Conservation (phyloP, 1,140 invertebrate genomes). For the Penaeus indicus region DNA sequence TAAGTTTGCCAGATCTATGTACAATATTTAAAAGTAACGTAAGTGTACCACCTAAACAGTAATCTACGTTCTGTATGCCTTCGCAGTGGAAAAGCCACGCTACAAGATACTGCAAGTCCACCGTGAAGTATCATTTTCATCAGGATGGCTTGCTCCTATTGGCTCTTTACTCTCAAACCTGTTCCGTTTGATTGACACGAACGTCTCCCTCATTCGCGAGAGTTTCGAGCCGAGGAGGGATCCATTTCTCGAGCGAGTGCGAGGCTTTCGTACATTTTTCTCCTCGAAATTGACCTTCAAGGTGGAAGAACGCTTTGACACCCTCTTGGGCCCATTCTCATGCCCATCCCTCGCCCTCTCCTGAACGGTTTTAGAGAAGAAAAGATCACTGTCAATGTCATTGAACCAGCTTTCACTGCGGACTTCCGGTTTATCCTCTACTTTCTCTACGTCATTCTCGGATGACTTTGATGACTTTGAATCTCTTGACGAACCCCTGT, state of each 20-base stretch:
- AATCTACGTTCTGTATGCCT: no score
- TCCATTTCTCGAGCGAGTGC: conserved; percentile 35
- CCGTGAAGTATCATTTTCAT: conserved; percentile 11
- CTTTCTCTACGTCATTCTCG: conserved; percentile 40
- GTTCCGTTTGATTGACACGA: conserved; percentile 36
- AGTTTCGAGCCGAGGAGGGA: conserved; percentile 19
- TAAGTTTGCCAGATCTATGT: no score
- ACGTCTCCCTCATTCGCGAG: conserved; percentile 34
- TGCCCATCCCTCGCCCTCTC: neutral
- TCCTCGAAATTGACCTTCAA: conserved; percentile 30
- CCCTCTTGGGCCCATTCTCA: neutral
- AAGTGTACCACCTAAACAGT: no score
- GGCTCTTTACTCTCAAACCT: conserved; percentile 36
- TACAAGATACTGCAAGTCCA: conserved; percentile 49
- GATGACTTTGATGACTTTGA: conserved; percentile 44
- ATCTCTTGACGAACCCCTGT: conserved; percentile 29
- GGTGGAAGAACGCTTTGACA: conserved; percentile 15
- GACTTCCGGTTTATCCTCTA: conserved; percentile 13
- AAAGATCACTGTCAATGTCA: conserved; percentile 11
- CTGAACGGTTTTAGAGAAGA: neutral
- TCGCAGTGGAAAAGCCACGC: no score
- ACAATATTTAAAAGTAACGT: no score
- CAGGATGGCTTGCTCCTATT: conserved; percentile 28
- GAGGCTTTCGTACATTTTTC: neutral
- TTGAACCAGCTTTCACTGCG: no score